Evolutionary conservation across 2,113 vertebrate genomes (phyloP), one percentile per base, ranked within the genome.

Genomic region (Percina caprodes): DNA sequence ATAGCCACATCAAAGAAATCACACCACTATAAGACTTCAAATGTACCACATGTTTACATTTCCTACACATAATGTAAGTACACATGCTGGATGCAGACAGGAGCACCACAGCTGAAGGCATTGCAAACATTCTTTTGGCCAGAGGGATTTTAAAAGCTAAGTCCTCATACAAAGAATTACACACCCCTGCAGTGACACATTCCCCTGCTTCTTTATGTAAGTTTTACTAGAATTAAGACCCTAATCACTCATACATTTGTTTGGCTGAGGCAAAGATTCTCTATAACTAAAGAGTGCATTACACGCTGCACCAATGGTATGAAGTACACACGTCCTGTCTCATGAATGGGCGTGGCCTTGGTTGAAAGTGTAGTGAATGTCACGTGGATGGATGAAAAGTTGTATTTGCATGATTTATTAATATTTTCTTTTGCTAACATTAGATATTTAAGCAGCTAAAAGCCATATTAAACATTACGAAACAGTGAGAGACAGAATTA

Each of bases 1-100:
- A 12, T 45, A 61, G 72, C 87, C 85, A 86, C 86, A 88, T 86
- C 58, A 89, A 85, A 92, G 82, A 46, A 42, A 33, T 62, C 26
- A 13, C 35, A 73, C 68, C 2, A 65, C 69, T 82, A 51, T 24
- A 65, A 61, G 75, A 77, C 75, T 89, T 85, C 84, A 89, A 76
- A 86, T 83, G 76, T 80, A 66, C 73, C 82, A 79, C 76, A 74
- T 83, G 86, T 85, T 84, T 81, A 83, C 66, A 77, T 79, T 55
- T 11, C 59, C 39, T 65, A 61, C 84, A 78, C 68, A 58, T 19
- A 54, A 69, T n/a, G n/a, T n/a, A n/a, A n/a, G 77, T 52, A 66
- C 73, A 33, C 77, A 72, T 19, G 77, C 77, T 80, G 74, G 54
- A 69, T 70, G 69, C 84, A 89, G 87, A 79, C 68, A 35, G 49